Evolutionary conservation across 2,113 vertebrate genomes (phyloP).

Genomic region (Istiophorus platypterus): DNA sequence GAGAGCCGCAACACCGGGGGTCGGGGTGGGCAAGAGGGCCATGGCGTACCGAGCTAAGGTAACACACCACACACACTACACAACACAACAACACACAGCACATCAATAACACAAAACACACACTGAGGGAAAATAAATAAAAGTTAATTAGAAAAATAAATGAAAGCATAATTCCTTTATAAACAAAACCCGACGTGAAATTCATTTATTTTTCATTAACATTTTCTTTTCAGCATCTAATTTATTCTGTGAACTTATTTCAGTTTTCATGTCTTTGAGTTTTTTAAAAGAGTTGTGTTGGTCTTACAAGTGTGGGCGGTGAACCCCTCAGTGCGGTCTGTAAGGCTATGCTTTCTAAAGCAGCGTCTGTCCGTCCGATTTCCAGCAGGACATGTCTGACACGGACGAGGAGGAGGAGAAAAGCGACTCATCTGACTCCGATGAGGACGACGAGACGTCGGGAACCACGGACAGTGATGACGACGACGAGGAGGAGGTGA

Average conservation of each 20-base stretch:
- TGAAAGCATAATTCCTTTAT: too few relatives aligned
- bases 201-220: too few relatives aligned
- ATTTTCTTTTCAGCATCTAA: neutral
- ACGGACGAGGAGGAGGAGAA: constrained; percentile 82
- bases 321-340: neutral
- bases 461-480: constrained; percentile 81
- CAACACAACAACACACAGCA: constrained; percentile 10
- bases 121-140: neutral
- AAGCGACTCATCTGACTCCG: constrained; percentile 80
- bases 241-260: neutral
- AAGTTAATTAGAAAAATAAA: too few relatives aligned
- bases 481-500: constrained; percentile 64
- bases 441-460: constrained; percentile 83
- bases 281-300: neutral
- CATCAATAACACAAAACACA: neutral
- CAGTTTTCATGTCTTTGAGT: too few relatives aligned
- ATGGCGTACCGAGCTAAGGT: constrained; percentile 87
- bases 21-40: constrained; percentile 79
- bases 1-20: constrained; percentile 65
- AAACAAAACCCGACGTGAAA: too few relatives aligned
- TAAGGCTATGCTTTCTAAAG: neutral
- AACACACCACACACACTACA: constrained; percentile 52
- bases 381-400: constrained; percentile 83
- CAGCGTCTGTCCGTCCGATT: neutral
- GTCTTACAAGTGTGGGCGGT: too few relatives aligned